These are phyloP conservation scores for Diuraphis noxia DNA, from an alignment of 1,140 invertebrate species.

Conservation along the genomic window DNA sequence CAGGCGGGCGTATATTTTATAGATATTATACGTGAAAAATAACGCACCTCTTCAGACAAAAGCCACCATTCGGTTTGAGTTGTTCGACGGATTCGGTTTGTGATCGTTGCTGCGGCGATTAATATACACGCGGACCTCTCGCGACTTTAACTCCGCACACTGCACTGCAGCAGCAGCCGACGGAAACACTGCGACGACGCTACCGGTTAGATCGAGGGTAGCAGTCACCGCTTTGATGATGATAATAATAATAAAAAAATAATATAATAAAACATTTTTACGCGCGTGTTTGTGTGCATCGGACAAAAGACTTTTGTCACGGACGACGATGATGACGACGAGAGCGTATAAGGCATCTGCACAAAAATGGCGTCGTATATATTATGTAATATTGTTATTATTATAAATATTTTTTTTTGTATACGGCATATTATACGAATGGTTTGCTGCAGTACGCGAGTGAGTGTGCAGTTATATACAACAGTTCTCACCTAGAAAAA, in stretches of 20 bases:
- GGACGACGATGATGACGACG: neutral
- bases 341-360: conserved; percentile 18
- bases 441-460: neutral
- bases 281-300: neutral
- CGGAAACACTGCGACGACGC: neutral
- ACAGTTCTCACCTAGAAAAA: neutral
- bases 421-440: neutral
- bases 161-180: neutral
- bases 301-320: conserved; percentile 44
- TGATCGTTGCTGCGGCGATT: neutral
- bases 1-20: neutral
- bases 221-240: neutral
- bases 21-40: neutral
- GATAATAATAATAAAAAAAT: neutral
- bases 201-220: neutral
- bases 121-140: neutral
- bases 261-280: conserved; percentile 15
- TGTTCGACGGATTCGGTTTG: conserved; percentile 10
- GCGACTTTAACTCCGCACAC: neutral
- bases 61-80: conserved; percentile 12
- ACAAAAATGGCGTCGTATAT: conserved; percentile 28
- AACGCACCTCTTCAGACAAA: neutral
- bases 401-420: neutral
- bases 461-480: neutral
- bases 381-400: neutral